Base-by-base conservation (phyloP, 92 coral and sea anemone species). In the Metridium senile region DNA sequence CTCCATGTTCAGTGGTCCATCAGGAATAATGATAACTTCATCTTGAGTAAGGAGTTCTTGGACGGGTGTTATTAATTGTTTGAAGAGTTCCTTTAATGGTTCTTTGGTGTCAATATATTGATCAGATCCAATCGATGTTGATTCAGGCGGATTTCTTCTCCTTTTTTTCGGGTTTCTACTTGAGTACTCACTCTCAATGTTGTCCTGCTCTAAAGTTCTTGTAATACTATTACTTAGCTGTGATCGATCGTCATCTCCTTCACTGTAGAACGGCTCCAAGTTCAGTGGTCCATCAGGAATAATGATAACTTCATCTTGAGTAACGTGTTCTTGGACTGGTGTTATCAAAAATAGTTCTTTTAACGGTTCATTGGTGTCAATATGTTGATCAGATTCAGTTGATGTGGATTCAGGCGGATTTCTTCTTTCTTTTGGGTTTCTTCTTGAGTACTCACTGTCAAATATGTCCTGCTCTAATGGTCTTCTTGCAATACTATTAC, bases 241-340 rank as follows among this genome's bases (percentile, higher is more conserved):
- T n/a, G n/a, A n/a, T n/a, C n/a, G n/a, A n/a, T n/a, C n/a, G n/a
- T n/a, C n/a, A n/a, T n/a, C n/a, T n/a, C n/a, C n/a, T n/a, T n/a
- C n/a, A n/a, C n/a, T n/a, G n/a, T n/a, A n/a, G n/a, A n/a, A 74
- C 2, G 79, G 79, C 25, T 58, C 70, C 70, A 0, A 1, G 70
- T 59, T 33, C 68, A 74, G 51, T 31, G 79, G 79, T 11, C 79
- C 79, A 2, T 74, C 79, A 10, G 79, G 79, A 46, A 74, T 17
- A 22, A 74, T 74, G 27, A 74, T 70, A 11, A 74, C 27, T 35
- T 74, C 79, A 27, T 62, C 68, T 17, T 57, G 33, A 21, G 43
- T 39, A 16, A 74, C 58, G 18, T 59, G 25, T 25, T 62, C 33
- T 17, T 31, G 31, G 21, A 74, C 79, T 1, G 79, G 79, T 2